These are phyloP conservation scores for Bombus picipes DNA, from an alignment of 1,140 invertebrate genomes.

Conservation along the genomic window DNA sequence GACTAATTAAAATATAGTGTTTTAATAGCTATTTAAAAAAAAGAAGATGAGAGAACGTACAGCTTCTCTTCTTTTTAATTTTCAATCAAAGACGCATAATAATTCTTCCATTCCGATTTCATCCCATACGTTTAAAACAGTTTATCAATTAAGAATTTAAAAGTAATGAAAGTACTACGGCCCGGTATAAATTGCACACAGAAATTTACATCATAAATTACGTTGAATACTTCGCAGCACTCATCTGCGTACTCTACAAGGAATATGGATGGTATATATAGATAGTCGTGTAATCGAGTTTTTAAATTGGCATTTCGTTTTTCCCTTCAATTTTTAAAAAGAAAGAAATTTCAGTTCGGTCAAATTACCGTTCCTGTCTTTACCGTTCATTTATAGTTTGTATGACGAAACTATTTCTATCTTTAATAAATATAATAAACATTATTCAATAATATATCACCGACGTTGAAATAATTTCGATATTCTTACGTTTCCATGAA, in stretches of 20 bases:
- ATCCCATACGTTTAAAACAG: neutral
- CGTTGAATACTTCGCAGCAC: neutral
- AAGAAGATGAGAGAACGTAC: too few relatives aligned
- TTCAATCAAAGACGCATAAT: neutral
- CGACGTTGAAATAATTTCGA: too few relatives aligned
- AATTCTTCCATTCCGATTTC: neutral
- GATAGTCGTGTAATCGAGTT: neutral
- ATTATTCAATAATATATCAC: too few relatives aligned
- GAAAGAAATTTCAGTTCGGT: neutral
- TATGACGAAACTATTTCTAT: too few relatives aligned
- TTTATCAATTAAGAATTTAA: neutral
- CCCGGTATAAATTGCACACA: neutral
- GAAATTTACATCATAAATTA: constrained; percentile 8
- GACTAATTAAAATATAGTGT: neutral
- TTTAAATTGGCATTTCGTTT: neutral
- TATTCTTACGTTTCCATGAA: too few relatives aligned
- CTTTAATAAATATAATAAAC: too few relatives aligned
- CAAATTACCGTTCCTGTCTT: neutral
- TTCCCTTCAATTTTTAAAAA: neutral
- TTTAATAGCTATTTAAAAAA: too few relatives aligned
- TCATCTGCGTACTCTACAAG: neutral
- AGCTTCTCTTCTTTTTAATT: neutral
- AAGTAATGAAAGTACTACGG: neutral
- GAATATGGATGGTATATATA: neutral
- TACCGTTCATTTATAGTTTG: too few relatives aligned